Evolutionary conservation across 53 echinoderm and acorn worm species (phyloP).

Genomic region (Apostichopus leukothele): DNA sequence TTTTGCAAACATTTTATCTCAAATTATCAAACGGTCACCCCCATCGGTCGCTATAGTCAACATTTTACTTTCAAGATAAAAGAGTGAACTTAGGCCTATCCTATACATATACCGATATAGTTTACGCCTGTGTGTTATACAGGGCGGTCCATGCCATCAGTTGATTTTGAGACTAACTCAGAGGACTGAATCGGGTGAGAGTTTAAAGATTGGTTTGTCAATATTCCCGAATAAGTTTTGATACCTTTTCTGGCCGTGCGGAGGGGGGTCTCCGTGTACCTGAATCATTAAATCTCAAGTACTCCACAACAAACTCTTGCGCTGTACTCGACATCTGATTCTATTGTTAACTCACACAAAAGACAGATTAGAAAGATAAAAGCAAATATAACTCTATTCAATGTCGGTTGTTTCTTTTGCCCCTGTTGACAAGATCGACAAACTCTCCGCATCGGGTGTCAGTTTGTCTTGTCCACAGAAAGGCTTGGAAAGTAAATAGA

Average conservation of each 20-base stretch:
- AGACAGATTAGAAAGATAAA: slow-evolving; percentile 28
- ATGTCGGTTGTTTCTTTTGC: slow-evolving; percentile 12
- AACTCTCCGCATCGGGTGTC: slow-evolving; percentile 19
- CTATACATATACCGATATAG: no score
- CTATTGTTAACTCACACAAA: slow-evolving; percentile 34
- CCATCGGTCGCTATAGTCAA: no score
- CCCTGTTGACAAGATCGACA: slow-evolving; percentile 35
- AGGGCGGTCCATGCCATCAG: no score
- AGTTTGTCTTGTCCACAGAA: slow-evolving; percentile 18
- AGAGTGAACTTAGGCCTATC: no score
- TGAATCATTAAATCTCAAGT: slow-evolving; percentile 21
- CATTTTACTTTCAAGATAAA: no score
- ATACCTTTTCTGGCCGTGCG: slow-evolving; percentile 3
- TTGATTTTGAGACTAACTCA: no score
- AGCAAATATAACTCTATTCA: slow-evolving; percentile 5
- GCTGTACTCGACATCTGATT: not conserved
- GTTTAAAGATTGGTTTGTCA: not conserved
- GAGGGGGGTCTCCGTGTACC: not conserved
- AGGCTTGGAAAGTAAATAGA: not conserved
- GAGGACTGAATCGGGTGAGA: no score
- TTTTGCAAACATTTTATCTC: no score
- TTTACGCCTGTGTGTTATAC: no score
- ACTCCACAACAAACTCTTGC: slow-evolving; percentile 27
- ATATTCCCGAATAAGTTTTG: not conserved
- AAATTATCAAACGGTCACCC: no score